Evolutionary conservation across 1,140 invertebrate genomes (phyloP).

Genomic region (Melanaphis sacchari): DNA sequence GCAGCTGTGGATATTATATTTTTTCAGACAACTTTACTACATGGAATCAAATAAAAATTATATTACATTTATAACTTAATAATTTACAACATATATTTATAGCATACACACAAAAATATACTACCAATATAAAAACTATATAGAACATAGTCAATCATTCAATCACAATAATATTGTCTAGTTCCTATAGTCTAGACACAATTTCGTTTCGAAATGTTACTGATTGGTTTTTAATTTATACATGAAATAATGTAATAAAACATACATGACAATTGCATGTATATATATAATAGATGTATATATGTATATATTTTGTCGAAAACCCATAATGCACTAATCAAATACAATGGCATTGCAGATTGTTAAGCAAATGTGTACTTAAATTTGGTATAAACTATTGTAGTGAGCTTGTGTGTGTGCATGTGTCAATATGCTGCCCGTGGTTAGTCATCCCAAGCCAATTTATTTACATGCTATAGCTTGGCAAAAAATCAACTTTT

Average conservation of each 20-base stretch:
- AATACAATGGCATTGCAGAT: constrained; percentile 4
- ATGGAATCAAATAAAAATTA: no score
- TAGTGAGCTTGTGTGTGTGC: neutral
- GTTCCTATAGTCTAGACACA: neutral
- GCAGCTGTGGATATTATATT: no score
- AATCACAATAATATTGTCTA: neutral
- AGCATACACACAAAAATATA: no score
- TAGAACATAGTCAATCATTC: neutral
- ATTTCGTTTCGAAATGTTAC: neutral
- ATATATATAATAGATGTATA: no score
- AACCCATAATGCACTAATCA: neutral
- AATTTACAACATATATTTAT: no score
- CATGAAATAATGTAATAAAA: neutral
- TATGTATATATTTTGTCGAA: neutral
- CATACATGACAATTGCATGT: neutral
- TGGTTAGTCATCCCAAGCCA: constrained; percentile 39
- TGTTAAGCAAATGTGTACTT: constrained; percentile 19
- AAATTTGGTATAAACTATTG: neutral
- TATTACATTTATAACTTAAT: no score
- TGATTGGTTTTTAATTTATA: neutral
- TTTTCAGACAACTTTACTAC: no score
- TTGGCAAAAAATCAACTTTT: constrained; percentile 26
- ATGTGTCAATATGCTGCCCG: neutral
- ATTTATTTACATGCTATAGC: constrained; percentile 25
- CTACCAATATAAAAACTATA: neutral